Conservation (phyloP, 2,113 vertebrate species). For the Callithrix jacchus region DNA sequence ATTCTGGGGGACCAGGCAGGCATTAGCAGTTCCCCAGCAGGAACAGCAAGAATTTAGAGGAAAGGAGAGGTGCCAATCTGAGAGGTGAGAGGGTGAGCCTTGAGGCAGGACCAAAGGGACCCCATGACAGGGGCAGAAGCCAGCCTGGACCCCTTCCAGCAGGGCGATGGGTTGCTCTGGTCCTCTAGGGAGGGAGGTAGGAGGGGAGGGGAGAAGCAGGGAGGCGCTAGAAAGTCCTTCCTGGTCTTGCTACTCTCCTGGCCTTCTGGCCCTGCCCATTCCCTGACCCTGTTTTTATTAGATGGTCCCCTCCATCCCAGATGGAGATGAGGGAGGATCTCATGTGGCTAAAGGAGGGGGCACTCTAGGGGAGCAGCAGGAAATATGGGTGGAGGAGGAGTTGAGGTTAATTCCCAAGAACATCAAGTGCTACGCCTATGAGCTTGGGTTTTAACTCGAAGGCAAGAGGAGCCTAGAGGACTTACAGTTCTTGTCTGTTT, state of each 20-base stretch:
- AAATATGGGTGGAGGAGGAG: background rate
- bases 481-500: background rate
- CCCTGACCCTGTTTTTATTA: background rate
- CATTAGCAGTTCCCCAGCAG: slow-evolving; percentile 40
- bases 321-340: no score
- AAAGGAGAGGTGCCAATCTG: slow-evolving; percentile 38
- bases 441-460: background rate
- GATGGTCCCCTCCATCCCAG: background rate
- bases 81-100: background rate
- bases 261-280: background rate
- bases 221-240: background rate
- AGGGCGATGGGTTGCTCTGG: background rate
- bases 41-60: slow-evolving; percentile 52
- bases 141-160: no score
- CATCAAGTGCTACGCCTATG: no score
- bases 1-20: slow-evolving; percentile 51
- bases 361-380: background rate
- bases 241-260: background rate
- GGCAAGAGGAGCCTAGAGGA: background rate
- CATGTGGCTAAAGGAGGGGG: no score
- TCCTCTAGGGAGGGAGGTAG: background rate
- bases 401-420: background rate
- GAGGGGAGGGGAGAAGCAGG: no score
- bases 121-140: background rate
- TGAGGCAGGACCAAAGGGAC: background rate